Base-by-base conservation (phyloP, 2,797 vertebrate genomes). In the Jordanella pulchra region DNA sequence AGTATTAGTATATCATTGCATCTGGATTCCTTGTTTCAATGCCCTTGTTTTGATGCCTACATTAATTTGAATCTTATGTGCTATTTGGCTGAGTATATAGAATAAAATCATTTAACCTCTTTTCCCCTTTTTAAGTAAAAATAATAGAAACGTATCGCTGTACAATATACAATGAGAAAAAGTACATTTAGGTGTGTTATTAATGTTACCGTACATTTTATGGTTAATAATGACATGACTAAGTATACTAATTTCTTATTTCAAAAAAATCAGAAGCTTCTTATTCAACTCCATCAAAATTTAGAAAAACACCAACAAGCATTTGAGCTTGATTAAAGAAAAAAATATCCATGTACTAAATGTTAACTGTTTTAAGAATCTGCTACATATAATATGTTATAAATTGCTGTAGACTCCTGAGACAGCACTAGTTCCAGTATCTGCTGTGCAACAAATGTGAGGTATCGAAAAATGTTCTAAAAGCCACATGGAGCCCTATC, bases 381-480 rank as follows among this genome's bases (percentile, higher is more conserved):
- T 53, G 47, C 39, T 45, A 44, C 13, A 23, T 7, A 48, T 61
- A 4, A 25, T 39, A n/a, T 25, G n/a, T 28, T 45, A 45, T 11
- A 30, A 18, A 3, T 23, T 23, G 6, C 21, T 70, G 12, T n/a
- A 48, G 27, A 30, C 14, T 60, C 47, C 23, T 48, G 39, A 61
- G 23, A 48, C 47, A 21, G 44, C 10, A 56, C 23, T 65, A 23
- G 21, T 27, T 58, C 21, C 14, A 32, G 18, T 45, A 47, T 55
- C 51, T 25, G 63, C 39, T 21, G n/a, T n/a, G 42, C 35, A 39
- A 61, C 47, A 56, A 50, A 30, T 56, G 61, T 18, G 23, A 58
- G 61, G 82, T 50, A 79, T 79, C 79, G 63, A 65, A 75, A 56
- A 75, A 28, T 65, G 82, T 56, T 47, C 65, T 73, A 64, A 75